Evolutionary conservation across 2,113 vertebrate genomes (phyloP).

Genomic region (Oxyruncus cristatus): DNA sequence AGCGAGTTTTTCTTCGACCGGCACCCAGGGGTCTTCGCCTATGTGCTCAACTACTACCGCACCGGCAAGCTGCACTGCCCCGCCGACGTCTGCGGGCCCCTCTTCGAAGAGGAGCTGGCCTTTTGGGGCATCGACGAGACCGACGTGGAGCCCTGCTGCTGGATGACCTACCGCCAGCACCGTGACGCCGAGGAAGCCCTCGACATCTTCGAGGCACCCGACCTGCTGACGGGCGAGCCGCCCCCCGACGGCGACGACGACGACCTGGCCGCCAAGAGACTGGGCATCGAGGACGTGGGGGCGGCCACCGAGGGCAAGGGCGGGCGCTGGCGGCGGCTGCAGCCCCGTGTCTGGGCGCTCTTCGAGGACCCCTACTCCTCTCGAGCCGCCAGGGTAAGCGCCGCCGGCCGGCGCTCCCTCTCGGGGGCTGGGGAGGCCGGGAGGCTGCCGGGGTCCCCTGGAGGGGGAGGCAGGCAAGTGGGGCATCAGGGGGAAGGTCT

Average conservation of each 20-base stretch:
- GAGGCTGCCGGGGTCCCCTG: not conserved
- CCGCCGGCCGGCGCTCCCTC: not conserved
- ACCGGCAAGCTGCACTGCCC: conserved; percentile 98
- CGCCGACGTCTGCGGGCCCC: conserved; percentile 92
- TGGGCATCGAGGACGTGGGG: conserved; percentile 85
- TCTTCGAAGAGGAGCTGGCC: conserved; percentile 96
- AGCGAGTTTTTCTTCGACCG: conserved; percentile 95
- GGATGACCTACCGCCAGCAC: conserved; percentile 98
- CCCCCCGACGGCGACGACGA: conserved; percentile 71
- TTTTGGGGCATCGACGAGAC: conserved; percentile 98
- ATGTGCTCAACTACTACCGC: conserved; percentile 96
- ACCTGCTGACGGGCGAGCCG: conserved; percentile 83
- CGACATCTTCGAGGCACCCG: conserved; percentile 90
- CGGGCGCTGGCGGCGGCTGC: conserved; percentile 78
- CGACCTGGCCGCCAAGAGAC: conserved; percentile 73
- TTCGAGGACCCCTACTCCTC: conserved; percentile 98
- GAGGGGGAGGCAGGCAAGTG: accelerated
- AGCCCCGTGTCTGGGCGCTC: conserved; percentile 92
- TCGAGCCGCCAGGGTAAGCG: conserved; percentile 91
- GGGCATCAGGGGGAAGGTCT: not conserved
- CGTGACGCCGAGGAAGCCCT: conserved; percentile 95
- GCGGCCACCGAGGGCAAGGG: conserved; percentile 66
- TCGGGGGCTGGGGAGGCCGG: not conserved
- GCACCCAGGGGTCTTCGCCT: conserved; percentile 94
- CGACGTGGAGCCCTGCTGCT: conserved; percentile 98